Evolutionary conservation across 1,140 invertebrate species (phyloP).

Genomic region (Drosophila nasuta): DNA sequence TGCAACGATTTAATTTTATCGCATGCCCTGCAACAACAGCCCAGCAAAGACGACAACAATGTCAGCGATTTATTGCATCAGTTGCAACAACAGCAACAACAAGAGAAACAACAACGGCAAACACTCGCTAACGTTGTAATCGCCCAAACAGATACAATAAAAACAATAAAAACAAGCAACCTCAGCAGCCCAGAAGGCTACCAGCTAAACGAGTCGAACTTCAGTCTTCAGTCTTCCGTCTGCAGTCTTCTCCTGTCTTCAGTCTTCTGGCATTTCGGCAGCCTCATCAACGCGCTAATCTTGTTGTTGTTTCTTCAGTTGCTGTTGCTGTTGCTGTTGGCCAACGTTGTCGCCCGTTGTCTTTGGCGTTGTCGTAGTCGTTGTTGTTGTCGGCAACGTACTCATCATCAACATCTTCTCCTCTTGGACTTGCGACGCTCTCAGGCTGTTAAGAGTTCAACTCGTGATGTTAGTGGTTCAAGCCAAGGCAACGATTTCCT

Average conservation of each 20-base stretch:
- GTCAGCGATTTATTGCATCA: conserved; percentile 76
- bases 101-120: conserved; percentile 30
- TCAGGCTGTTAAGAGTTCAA: conserved; percentile 82
- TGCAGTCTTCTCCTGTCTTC: conserved; percentile 6
- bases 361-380: conserved; percentile 56
- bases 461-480: conserved; percentile 81
- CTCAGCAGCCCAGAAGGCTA: conserved; percentile 72
- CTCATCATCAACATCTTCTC: conserved; percentile 67
- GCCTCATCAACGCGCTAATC: conserved; percentile 54
- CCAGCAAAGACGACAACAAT: conserved; percentile 51
- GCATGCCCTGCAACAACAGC: conserved; percentile 52
- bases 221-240: conserved; percentile 9
- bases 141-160: conserved; percentile 61
- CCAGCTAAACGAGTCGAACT: conserved; percentile 52
- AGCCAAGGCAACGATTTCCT: conserved; percentile 77
- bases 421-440: conserved; percentile 39
- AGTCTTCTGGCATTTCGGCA: conserved; percentile 55
- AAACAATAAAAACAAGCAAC: conserved; percentile 66
- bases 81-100: conserved; percentile 48
- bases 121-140: conserved; percentile 72
- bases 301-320: conserved; percentile 17
- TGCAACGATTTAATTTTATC: conserved; percentile 74
- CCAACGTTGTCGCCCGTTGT: conserved; percentile 29
- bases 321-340: conserved; percentile 34
- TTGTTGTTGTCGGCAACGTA: conserved; percentile 60